phyloP scores from a whole-genome alignment of 2,888 invertebrate genomes.

The Sinotaia quadrata region DNA sequence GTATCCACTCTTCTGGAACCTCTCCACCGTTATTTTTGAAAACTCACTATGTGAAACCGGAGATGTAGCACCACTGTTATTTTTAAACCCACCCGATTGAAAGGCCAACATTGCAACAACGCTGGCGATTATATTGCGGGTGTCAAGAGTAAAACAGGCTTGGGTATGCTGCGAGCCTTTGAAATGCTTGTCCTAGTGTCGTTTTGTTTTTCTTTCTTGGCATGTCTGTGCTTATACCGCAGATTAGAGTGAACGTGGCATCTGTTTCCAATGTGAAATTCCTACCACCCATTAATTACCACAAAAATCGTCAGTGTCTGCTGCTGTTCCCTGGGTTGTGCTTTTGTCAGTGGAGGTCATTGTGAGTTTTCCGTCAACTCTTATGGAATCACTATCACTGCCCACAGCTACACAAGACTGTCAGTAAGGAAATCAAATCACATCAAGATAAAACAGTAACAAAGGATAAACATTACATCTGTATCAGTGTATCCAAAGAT shows the following conservation, averaged over 20 bases:
- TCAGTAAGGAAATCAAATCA: no score
- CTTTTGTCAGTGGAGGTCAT: no score
- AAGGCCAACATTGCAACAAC: neutral
- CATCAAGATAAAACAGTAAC: no score
- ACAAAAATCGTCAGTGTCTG: no score
- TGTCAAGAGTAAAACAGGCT: neutral
- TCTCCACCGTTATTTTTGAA: slow-evolving; percentile 6
- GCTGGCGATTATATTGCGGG: neutral
- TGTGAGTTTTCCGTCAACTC: no score
- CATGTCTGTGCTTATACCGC: neutral
- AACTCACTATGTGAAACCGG: slow-evolving; percentile 5
- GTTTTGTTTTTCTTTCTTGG: neutral
- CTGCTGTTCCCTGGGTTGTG: no score
- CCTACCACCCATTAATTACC: neutral
- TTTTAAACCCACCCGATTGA: no score
- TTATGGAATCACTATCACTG: no score
- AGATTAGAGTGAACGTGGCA: neutral
- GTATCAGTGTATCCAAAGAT: no score
- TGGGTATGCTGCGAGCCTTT: neutral
- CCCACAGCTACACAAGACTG: no score
- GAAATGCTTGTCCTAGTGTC: neutral
- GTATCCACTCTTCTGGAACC: neutral
- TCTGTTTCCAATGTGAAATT: neutral
- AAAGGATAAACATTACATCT: no score
- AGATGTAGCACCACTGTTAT: slow-evolving; percentile 9